These are phyloP conservation scores for Vespertilio murinus DNA, from an alignment of 2,797 vertebrate genomes.

Conservation along the genomic window DNA sequence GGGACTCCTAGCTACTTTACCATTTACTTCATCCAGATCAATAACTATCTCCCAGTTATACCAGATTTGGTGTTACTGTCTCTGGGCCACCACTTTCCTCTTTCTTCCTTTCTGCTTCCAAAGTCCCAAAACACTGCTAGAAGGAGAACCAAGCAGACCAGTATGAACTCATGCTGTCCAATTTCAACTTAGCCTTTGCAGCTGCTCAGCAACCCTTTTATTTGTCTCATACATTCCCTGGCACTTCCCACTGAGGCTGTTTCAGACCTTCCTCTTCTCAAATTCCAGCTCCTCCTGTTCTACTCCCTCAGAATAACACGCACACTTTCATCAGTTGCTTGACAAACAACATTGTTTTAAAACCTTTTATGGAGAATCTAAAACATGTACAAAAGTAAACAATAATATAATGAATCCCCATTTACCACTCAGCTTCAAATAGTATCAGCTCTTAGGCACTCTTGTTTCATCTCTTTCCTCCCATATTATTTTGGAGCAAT, in stretches of 20 bases:
- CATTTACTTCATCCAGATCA: not conserved
- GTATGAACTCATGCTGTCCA: constrained; percentile 55
- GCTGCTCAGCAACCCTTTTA: constrained; percentile 68
- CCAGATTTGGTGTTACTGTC: not conserved
- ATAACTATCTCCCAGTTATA: not conserved
- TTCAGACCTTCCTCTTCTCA: constrained; percentile 45
- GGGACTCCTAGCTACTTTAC: not conserved
- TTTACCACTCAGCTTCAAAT: not conserved
- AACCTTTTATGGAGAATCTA: constrained; percentile 7
- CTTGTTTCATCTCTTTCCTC: constrained; percentile 4
- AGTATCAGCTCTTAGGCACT: not conserved
- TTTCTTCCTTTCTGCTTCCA: constrained; percentile 32
- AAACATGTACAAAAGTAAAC: not conserved
- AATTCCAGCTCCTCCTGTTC: constrained; percentile 52
- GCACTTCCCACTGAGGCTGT: constrained; percentile 36
- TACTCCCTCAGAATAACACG: constrained; percentile 8
- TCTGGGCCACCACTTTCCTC: not conserved
- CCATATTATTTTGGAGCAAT: constrained; percentile 27
- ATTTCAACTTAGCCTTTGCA: constrained; percentile 57
- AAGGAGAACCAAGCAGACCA: constrained; percentile 24
- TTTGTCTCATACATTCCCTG: constrained; percentile 68
- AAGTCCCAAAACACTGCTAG: constrained; percentile 32
- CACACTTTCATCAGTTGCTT: not conserved
- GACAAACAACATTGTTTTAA: constrained; percentile 6
- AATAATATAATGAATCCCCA: not conserved